Evolutionary conservation across 2,113 vertebrate genomes (phyloP).

Genomic region (Eptesicus fuscus): DNA sequence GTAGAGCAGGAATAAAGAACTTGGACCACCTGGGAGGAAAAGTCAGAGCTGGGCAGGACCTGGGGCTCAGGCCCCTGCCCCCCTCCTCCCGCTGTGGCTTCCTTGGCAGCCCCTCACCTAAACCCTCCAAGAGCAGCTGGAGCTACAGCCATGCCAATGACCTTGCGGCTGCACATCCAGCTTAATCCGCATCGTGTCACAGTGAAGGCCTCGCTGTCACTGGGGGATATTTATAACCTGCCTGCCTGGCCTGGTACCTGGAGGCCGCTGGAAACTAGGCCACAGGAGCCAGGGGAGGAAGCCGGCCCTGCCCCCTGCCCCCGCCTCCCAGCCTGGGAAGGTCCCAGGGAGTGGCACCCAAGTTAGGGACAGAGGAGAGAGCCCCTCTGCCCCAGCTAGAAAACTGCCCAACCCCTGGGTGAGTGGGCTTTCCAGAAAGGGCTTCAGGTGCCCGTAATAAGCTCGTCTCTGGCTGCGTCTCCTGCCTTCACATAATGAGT

Average conservation of each 20-base stretch:
- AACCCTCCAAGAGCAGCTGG: not conserved
- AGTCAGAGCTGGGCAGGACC: not conserved
- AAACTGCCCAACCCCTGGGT: not conserved
- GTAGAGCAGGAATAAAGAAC: not conserved
- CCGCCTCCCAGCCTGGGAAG: not conserved
- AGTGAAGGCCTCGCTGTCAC: conserved; percentile 48
- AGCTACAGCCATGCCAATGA: conserved; percentile 27
- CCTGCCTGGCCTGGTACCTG: conserved; percentile 50
- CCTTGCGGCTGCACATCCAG: conserved; percentile 55
- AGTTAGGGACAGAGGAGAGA: not conserved
- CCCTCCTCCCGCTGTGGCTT: not conserved
- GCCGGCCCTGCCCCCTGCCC: not conserved
- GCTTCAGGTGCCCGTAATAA: not conserved
- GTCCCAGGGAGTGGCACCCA: not conserved
- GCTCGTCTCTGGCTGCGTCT: not conserved
- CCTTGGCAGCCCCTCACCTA: not conserved
- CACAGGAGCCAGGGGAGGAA: conserved; percentile 25
- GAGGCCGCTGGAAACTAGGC: conserved; percentile 56
- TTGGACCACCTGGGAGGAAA: rapidly evolving
- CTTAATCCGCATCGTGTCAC: conserved; percentile 66
- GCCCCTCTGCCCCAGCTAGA: not conserved
- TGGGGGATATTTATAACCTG: conserved; percentile 67
- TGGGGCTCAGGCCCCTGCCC: not conserved
- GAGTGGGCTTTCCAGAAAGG: not conserved
- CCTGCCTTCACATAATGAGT: not conserved